Evolutionary conservation across 2,797 vertebrate genomes (phyloP).

Genomic region (Urophycis tenuis): DNA sequence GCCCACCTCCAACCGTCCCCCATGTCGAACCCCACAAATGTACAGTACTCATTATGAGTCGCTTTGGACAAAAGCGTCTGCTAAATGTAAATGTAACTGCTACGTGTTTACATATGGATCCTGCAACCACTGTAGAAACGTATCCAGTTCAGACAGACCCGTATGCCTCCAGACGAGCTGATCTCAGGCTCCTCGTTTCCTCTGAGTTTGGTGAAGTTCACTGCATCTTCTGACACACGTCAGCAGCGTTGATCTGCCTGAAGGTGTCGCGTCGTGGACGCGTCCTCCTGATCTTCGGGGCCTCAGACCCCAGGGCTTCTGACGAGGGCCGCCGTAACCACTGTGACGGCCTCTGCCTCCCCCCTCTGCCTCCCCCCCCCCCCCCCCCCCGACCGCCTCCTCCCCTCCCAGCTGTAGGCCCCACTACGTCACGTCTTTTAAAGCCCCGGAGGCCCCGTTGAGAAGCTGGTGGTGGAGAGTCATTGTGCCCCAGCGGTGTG

Average conservation of each 20-base stretch:
- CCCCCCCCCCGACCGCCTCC: neutral
- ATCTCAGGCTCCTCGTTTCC: neutral
- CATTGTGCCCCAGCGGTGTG: conserved; percentile 47
- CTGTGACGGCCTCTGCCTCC: conserved; percentile 20
- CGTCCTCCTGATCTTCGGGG: neutral
- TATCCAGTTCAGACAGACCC: neutral
- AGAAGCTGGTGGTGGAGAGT: conserved; percentile 38
- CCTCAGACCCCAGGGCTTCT: too few species aligned
- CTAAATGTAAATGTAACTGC: too few species aligned
- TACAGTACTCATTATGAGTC: too few species aligned
- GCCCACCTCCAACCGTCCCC: too few species aligned
- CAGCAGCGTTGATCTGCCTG: too few species aligned
- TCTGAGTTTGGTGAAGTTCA: neutral
- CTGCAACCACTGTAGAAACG: too few species aligned
- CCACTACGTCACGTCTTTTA: conserved; percentile 42
- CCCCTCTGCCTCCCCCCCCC: neutral
- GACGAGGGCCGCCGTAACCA: too few species aligned
- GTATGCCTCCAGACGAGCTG: neutral
- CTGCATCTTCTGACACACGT: too few species aligned
- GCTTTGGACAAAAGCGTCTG: too few species aligned
- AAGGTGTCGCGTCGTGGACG: neutral
- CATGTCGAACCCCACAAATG: too few species aligned
- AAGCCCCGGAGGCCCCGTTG: conserved; percentile 28
- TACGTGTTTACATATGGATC: neutral
- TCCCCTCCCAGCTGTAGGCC: conserved; percentile 41